Base-by-base conservation (phyloP, 2,113 vertebrate genomes). In the Cervus canadensis region DNA sequence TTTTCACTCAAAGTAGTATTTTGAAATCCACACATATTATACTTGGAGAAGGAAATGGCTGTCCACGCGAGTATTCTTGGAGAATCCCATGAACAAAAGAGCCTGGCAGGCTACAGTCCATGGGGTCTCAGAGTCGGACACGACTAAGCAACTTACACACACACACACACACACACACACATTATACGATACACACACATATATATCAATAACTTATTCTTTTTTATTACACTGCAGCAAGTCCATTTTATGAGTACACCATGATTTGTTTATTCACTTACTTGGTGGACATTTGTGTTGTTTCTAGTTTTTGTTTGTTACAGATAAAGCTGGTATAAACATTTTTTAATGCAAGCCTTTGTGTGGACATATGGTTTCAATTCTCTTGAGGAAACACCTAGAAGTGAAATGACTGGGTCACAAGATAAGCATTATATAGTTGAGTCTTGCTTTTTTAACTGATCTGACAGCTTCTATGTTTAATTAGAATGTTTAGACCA, bases 21-120 rank as follows among this genome's bases (percentile, higher is more conserved):
- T 76, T 89, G 64, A 88, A 84, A 89, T 95, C n/a, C 60, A 33
- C 62, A 56, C 30, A 48, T 57, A 28, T 59, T 84, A 43, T 6
- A 40, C 36, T 74, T 6, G 11, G 67, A 74, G 36, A 40, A 71
- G 19, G 1, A 74, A 74, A 74, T 25, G 67, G 21, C n/a, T 40
- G 0, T 74, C 36, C 67, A 74, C 36, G 7, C 36, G 5, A 74
- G 10, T 40, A 40, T 40, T 13, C 36, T 74, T 25, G 36, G 36
- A 74, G 36, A 74, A 74, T 74, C 36, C 36, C 67, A 40, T 74
- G 21, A 21, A 40, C 67, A 74, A 74, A 74, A 74, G 10, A 74
- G n/a, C 2, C 67, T 25, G 67, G n/a, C 19, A 23, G n/a, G n/a
- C n/a, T 71, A 40, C 5, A 23, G 67, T 36, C 19, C 19, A 5